Evolutionary conservation across 2,888 invertebrate genomes (phyloP).

Genomic region (Phengaris alcon): DNA sequence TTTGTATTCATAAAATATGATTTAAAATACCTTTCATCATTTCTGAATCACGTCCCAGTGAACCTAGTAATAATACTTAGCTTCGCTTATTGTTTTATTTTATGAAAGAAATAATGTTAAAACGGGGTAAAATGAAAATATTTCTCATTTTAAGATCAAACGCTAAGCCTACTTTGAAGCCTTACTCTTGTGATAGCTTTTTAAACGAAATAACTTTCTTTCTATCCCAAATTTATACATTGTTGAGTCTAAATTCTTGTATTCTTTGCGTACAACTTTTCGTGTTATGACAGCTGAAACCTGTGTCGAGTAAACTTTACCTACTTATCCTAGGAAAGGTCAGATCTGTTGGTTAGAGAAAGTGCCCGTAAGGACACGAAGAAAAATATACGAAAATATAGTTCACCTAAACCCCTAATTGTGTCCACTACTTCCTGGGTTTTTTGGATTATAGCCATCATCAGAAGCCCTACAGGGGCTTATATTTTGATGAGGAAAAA

Average conservation of each 20-base stretch:
- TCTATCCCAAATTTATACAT: slow-evolving; percentile 1
- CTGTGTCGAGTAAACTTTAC: neutral
- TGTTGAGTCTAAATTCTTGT: neutral
- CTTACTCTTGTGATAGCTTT: slow-evolving; percentile 22
- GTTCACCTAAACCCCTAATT: no score
- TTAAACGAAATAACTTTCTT: slow-evolving; percentile 11
- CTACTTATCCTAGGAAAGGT: neutral
- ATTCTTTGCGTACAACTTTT: neutral
- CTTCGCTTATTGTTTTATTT: neutral
- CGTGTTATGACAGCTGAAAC: slow-evolving; percentile 1
- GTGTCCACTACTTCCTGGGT: no score
- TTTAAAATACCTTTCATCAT: neutral
- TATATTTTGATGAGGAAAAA: no score
- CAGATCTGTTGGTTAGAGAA: neutral
- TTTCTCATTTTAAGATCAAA: slow-evolving; percentile 23
- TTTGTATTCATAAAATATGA: no score
- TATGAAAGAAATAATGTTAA: neutral
- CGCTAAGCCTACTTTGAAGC: slow-evolving; percentile 22
- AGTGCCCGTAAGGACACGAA: neutral
- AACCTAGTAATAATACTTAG: neutral
- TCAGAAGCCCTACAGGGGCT: no score
- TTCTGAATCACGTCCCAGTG: neutral
- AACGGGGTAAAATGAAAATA: slow-evolving; percentile 7
- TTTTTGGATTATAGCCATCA: no score
- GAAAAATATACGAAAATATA: neutral